Conservation (phyloP, 2,888 invertebrate species). For the Conus canariensis region DNA sequence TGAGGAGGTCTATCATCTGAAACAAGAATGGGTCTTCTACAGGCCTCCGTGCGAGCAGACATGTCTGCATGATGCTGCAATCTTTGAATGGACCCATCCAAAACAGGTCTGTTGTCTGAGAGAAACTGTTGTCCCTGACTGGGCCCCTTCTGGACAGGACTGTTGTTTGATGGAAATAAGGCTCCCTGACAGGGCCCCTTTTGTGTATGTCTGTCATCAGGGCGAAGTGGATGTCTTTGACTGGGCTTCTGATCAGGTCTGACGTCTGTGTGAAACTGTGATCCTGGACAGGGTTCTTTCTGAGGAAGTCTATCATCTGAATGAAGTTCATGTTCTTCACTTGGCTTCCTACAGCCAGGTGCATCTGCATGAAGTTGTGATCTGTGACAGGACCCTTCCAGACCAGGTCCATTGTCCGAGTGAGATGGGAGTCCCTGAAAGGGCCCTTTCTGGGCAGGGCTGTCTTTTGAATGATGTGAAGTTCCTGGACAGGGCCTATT, state of each 20-base stretch:
- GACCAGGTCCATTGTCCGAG: neutral
- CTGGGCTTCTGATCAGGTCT: neutral
- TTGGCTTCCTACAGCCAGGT: neutral
- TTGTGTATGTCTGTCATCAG: neutral
- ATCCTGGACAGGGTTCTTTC: neutral
- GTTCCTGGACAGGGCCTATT: neutral
- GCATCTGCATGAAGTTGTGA: neutral
- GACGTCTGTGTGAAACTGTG: neutral
- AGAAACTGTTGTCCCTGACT: neutral
- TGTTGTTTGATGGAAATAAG: neutral
- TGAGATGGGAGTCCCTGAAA: neutral
- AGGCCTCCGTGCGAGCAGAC: neutral
- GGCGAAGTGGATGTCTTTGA: neutral
- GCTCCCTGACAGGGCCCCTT: neutral
- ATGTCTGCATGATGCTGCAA: no score
- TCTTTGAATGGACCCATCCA: no score
- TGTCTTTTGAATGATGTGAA: neutral
- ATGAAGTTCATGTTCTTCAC: neutral
- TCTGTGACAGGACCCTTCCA: neutral
- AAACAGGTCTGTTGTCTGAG: no score
- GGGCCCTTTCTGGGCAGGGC: neutral
- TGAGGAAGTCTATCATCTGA: neutral
- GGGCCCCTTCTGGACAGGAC: neutral
- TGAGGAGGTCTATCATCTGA: neutral
- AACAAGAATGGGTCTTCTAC: neutral